These are phyloP conservation scores for Aradus depressus DNA, from an alignment of 2,888 invertebrate genomes.

Conservation along the genomic window DNA sequence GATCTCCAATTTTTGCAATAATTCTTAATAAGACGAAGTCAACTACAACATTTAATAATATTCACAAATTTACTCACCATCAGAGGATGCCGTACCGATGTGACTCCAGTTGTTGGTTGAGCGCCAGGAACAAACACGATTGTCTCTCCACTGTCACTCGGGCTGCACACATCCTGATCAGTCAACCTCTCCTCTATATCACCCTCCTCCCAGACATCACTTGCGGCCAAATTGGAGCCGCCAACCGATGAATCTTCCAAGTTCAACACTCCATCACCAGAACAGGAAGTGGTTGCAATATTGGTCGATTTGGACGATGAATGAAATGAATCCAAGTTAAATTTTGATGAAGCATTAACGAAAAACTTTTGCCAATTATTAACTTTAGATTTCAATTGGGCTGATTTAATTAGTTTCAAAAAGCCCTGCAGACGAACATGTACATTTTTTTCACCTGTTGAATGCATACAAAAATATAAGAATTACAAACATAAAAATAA, in stretches of 20 bases:
- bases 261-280: not conserved
- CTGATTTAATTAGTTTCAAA: conserved; percentile 20
- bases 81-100: too few relatives aligned
- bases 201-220: conserved; percentile 5
- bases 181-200: not conserved
- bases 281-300: not conserved
- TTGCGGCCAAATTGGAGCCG: conserved; percentile 3
- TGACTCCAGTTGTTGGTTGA: too few relatives aligned
- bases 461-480: conserved; percentile 1
- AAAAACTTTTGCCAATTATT: conserved; percentile 21
- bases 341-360: conserved; percentile 21
- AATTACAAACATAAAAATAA: not conserved
- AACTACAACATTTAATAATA: too few relatives aligned
- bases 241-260: not conserved
- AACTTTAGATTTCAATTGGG: conserved; percentile 19
- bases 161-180: too few relatives aligned
- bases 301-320: conserved; percentile 1
- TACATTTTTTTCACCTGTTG: conserved; percentile 15
- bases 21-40: too few relatives aligned
- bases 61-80: too few relatives aligned
- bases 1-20: too few relatives aligned
- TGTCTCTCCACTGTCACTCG: conserved; percentile 13
- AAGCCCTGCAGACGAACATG: conserved; percentile 21
- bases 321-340: conserved; percentile 18
- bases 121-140: too few relatives aligned